phyloP scores from a whole-genome alignment of 2,113 vertebrate species.

The Anarhynchus alexandrinus region DNA sequence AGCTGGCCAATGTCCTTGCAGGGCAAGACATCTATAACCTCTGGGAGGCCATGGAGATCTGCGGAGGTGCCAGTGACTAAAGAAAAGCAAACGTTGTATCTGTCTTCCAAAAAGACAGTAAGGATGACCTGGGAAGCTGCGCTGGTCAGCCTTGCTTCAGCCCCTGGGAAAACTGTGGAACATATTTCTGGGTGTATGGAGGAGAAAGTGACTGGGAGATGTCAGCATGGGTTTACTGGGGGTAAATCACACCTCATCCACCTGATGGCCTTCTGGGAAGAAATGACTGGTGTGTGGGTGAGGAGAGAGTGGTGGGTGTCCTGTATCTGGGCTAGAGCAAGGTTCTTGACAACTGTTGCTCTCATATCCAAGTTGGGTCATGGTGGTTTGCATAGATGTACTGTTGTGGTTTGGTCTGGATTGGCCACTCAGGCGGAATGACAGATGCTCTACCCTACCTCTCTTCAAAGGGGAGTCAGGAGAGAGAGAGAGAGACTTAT shows the following conservation, averaged over 20 bases:
- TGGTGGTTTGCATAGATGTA: background rate
- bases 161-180: background rate
- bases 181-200: background rate
- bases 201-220: background rate
- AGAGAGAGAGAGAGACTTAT: no score
- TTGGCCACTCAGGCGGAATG: no score
- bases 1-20: background rate
- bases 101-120: fast-evolving
- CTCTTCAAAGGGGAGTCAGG: no score
- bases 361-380: background rate
- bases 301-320: background rate
- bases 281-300: background rate
- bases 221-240: background rate
- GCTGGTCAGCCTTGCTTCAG: background rate
- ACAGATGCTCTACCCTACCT: no score
- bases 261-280: background rate
- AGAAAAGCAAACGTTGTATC: background rate
- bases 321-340: background rate
- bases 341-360: background rate
- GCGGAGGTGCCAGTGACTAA: fast-evolving
- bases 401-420: no score
- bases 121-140: background rate
- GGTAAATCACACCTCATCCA: background rate
- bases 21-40: background rate
- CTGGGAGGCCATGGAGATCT: background rate